Evolutionary conservation across 2,888 invertebrate species (phyloP), one percentile per base, ranked within the genome.

Genomic region (Argyresthia albistria): DNA sequence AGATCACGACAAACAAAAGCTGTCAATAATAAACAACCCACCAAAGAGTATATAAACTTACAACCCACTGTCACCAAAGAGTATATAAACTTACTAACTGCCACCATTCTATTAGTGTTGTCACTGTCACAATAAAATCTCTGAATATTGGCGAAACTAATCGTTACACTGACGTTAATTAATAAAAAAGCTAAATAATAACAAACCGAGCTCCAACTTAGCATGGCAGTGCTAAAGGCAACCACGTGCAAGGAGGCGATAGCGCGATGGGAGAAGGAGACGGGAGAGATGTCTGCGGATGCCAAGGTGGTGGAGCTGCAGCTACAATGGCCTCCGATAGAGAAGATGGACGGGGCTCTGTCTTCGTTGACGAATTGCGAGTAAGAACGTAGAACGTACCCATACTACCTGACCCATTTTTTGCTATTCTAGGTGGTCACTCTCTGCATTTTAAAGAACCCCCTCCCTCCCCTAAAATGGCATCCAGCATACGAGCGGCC

Each of bases 311-410:
- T 98, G 9, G 92, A 93, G 54, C 83, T 98, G 51, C 95, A 93
- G 64, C 97, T 97, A 65, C 95, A 95, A 68, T 95, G 93, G 91
- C 97, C 97, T 8, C 97, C 97, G 0, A 95, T 98, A 53, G 97
- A 98, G 69, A 97, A 96, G 83, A 96, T 98, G 96, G 98, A 98
- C 68, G 93, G 93, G 49, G 93, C 93, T 4, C 86, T 98, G n/a
- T 92, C 93, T 1, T 91, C 91, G 0, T 84, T 98, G 14, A 81
- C 88, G 0, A 91, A 89, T 57, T 96, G 97, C 89, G 91, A 93
- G 94, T 95, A 78, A 83, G 91, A 68, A n/a, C n/a, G n/a, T n/a
- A n/a, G n/a, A n/a, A n/a, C n/a, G 37, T 39, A n/a, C n/a, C n/a
- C n/a, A n/a, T n/a, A n/a, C n/a, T n/a, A n/a, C n/a, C n/a, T n/a